Conservation (phyloP, 2,113 vertebrate genomes). For the Phyllopteryx taeniolatus region DNA sequence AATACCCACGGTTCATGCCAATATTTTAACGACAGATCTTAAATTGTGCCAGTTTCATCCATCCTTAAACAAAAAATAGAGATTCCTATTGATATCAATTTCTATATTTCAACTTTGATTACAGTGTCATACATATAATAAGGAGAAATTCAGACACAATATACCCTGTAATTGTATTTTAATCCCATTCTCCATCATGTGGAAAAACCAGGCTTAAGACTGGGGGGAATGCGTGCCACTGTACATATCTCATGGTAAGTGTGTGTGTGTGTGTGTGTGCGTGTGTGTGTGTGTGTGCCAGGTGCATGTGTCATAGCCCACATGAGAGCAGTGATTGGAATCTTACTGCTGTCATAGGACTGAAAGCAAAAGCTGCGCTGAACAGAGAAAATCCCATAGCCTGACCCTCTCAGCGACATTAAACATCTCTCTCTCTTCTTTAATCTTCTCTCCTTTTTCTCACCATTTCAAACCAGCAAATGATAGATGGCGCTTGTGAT, state of each 20-base stretch:
- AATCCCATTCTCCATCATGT: slow-evolving; percentile 43
- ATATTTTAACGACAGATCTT: neutral
- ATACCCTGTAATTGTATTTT: slow-evolving; percentile 23
- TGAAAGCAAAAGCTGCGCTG: slow-evolving; percentile 33
- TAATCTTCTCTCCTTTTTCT: slow-evolving; percentile 45
- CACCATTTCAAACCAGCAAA: slow-evolving; percentile 30
- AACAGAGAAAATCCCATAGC: slow-evolving; percentile 38
- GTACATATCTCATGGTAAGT: slow-evolving; percentile 6
- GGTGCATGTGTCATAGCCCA: slow-evolving; percentile 29
- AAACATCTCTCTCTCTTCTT: slow-evolving; percentile 33
- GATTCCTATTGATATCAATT: neutral
- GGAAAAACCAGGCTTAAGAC: slow-evolving; percentile 55
- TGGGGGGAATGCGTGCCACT: slow-evolving; percentile 8
- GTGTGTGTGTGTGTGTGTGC: slow-evolving; percentile 8
- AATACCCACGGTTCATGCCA: neutral
- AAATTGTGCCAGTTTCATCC: neutral
- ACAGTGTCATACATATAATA: neutral
- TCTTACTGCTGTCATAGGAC: slow-evolving; percentile 52
- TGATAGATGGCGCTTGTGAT: slow-evolving; percentile 45
- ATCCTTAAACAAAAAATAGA: neutral
- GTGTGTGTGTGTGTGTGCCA: neutral
- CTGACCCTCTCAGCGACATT: slow-evolving; percentile 17
- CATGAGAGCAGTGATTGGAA: slow-evolving; percentile 53
- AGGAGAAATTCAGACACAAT: slow-evolving; percentile 15
- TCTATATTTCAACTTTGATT: neutral